A percentile compares a stretch with the other conserved stretches of the same genome.
Conservation (phyloP, 2,888 invertebrate genomes). For the Troilus luridus region DNA sequence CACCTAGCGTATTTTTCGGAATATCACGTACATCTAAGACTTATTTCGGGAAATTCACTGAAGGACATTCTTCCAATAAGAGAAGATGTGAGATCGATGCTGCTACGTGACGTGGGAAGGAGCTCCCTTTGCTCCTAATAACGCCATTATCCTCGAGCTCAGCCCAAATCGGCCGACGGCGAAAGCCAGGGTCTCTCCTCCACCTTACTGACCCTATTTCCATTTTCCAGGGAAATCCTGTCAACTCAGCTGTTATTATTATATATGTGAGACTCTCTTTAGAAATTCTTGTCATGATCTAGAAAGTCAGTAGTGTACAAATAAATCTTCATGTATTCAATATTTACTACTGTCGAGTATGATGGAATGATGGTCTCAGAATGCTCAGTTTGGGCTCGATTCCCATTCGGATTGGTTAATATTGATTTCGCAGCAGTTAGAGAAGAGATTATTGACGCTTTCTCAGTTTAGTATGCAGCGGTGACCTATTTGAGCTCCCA, state of each 20-base stretch:
- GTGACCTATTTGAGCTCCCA: no score
- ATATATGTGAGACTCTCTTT: background rate
- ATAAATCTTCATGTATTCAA: no score
- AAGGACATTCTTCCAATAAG: background rate
- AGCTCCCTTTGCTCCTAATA: background rate
- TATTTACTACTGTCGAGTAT: no score
- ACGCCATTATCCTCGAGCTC: slow-evolving; percentile 17
- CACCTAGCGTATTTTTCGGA: background rate
- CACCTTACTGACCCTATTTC: slow-evolving; percentile 43
- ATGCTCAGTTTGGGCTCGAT: no score
- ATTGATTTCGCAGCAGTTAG: no score
- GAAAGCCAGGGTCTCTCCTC: background rate
- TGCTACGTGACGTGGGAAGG: background rate
- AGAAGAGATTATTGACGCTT: no score
- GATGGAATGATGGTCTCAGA: no score
- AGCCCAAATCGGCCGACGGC: background rate
- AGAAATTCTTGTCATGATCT: background rate
- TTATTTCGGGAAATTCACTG: background rate
- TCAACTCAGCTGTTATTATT: background rate
- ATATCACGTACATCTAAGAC: background rate
- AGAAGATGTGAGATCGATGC: background rate
- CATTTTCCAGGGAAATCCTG: slow-evolving; percentile 13
- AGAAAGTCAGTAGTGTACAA: background rate
- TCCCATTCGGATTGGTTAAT: no score
- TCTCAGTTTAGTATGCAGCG: no score